Evolutionary conservation across 2,888 invertebrate genomes (phyloP), one percentile per base, ranked within the genome.

Genomic region (Perdita meconis): DNA sequence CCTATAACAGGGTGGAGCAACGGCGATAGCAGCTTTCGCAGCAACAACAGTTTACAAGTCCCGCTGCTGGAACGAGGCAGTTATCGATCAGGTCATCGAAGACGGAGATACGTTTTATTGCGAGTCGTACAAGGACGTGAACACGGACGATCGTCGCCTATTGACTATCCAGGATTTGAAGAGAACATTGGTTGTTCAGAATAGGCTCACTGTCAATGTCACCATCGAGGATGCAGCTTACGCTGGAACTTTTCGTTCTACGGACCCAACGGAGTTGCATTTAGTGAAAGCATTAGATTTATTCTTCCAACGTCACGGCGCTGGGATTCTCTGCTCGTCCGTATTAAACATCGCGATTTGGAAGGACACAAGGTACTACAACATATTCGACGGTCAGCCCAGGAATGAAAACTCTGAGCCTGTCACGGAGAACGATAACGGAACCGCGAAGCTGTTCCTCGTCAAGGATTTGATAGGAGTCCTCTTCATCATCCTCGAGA

Each of bases 31-130:
- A 22, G 92, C 92, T 1, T 89, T 90, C 19, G 91, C 89, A 2
- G 90, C 92, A 16, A 87, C 89, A 1, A 77, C 81, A 3, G 36
- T 92, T 1, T 72, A 86, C 65, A 87, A 90, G 44, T 85, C 92
- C 0, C 83, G 86, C 8, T 88, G 85, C 26, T 92, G 92, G 92
- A 89, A 89, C 70, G 89, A 90, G 70, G 59, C 81, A 36, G 80
- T 88, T 5, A 90, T 92, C 44, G 91, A 92, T 82, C 90, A 89
- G 68, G 86, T 92, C 1, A 66, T 92, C 42, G 89, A 89, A 36
- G 92, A 92, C 67, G 92, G 92, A 3, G 90, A 92, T 50, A 87
- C 79, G 1, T 92, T 90, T 61, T 92, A 88, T 60, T 87, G 84
- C 26, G 82, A 89, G 3, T 92, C 92, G 0, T 91, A 90, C 73